Evolutionary conservation across 2,797 vertebrate species (phyloP), one percentile per base, ranked within the genome.

Genomic region (Gila robusta): DNA sequence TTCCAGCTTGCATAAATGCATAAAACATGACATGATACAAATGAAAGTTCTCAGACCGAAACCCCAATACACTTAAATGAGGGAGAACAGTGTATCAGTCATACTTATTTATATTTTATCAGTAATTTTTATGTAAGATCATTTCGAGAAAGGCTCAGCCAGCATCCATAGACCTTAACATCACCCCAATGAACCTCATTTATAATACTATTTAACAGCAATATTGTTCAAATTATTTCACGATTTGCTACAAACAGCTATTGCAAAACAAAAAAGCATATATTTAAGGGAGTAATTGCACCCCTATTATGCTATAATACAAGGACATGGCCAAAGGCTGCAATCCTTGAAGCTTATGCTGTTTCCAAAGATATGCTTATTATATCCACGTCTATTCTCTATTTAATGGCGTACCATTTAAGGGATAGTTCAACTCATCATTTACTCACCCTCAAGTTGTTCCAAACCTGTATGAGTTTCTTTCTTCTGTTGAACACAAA

Each of bases 81-180:
- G 14, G 6, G 76, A n/a, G 37, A 78, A 41, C 12, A 62, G 23
- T 62, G 54, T 14, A 62, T 41, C 35, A 16, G 21, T 78, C 76
- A 39, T 35, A 78, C 35, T 6, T 17, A 59, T 62, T 23, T 62
- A 62, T 79, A 79, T 62, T 79, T 62, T 62, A 79, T 78, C 35
- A 78, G 76, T n/a, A 14, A 62, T 62, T 41, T 78, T 62, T n/a
- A 78, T 62, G 76, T 23, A 70, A 39, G 35, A 70, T 70, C 14
- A 41, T 62, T 78, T 78, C 4, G n/a, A 78, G 3, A 78, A 26
- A 4, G 5, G 21, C 49, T 37, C 49, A 76, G 17, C 1, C 5
- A 54, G 35, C 8, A 41, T 62, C 4, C 54, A 26, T 41, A 62
- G 54, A 39, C 76, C 23, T 28, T 41, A 79, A 19, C 35, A 41